Evolutionary conservation across 2,888 invertebrate genomes (phyloP).

Genomic region (Andrena trimmerana): DNA sequence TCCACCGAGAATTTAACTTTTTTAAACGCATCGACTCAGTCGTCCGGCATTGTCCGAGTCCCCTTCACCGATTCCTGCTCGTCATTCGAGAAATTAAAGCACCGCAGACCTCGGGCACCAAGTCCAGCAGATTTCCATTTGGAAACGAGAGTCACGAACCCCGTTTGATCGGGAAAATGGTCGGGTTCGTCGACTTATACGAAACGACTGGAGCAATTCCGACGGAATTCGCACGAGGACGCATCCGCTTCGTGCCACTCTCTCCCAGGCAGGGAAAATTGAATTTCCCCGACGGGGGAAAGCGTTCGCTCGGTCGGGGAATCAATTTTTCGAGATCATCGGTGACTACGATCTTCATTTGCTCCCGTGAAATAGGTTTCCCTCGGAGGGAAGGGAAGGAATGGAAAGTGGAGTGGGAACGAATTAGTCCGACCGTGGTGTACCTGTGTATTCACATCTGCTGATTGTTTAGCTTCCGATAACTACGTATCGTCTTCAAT

Average conservation of each 20-base stretch:
- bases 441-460: not conserved
- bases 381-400: not conserved
- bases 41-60: not conserved
- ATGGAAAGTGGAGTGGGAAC: not conserved
- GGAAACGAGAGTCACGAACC: not conserved
- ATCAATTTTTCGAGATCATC: conserved; percentile 39
- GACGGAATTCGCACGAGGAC: conserved; percentile 10
- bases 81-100: not conserved
- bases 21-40: not conserved
- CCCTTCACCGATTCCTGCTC: not conserved
- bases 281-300: conserved; percentile 11
- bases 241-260: not conserved
- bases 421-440: conserved; percentile 17
- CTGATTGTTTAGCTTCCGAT: not conserved
- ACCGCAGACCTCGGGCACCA: not conserved
- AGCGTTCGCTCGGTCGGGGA: conserved; percentile 32
- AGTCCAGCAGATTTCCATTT: not conserved
- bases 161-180: not conserved
- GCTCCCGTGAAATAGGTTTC: conserved; percentile 1
- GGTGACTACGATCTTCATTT: not conserved
- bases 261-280: conserved; percentile 11
- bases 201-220: not conserved
- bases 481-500: no score
- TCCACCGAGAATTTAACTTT: not conserved
- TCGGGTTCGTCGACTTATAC: not conserved